Base-by-base conservation (phyloP, 2,888 invertebrate species). In the Teinopalpus imperialis region DNA sequence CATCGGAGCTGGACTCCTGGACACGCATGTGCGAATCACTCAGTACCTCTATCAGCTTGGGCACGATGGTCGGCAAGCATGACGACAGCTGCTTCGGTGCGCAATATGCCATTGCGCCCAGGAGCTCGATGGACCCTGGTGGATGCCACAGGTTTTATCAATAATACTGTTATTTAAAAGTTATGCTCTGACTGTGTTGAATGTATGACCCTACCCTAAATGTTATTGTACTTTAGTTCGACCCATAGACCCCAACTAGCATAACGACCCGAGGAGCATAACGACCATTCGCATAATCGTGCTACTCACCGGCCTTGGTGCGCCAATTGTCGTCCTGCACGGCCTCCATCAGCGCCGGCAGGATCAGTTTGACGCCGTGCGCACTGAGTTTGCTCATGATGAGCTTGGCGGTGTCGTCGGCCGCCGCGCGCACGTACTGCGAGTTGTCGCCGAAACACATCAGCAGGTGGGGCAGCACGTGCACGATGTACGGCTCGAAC, bases 401-500 rank as follows among this genome's bases (percentile, higher is more conserved):
- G 41, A 98, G 97, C 81, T 95, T 94, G 23, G 98, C 97, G 40
- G 98, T 97, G 70, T 98, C 98, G 79, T 99, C 98, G 4, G 99
- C 98, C 2, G 99, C 98, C 57, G 96, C 93, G 64, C 99, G 91
- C 44, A 99, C 99, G 82, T 98, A 96, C 78, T 97, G 96, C 72
- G 97, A 98, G 18, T 93, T 91, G 88, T 99, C 99, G 4, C 99
- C 99, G 81, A 99, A 98, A 80, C 98, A 98, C 53, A 97, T 91
- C 56, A 99, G 89, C 64, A 99, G 90, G 83, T 98, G 95, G 0
- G 98, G 98, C 53, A 99, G 89, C 32, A 99, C 97, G 77, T 98
- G 98, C 42, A 99, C 97, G 50, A 99, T 97, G 88, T 99, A 99
- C 0, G 99, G 99, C 85, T 99, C 99, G 88, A 99, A 99, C 46